These are phyloP conservation scores for Colinus virginianus DNA, from an alignment of 2,113 vertebrate genomes.

Conservation along the genomic window DNA sequence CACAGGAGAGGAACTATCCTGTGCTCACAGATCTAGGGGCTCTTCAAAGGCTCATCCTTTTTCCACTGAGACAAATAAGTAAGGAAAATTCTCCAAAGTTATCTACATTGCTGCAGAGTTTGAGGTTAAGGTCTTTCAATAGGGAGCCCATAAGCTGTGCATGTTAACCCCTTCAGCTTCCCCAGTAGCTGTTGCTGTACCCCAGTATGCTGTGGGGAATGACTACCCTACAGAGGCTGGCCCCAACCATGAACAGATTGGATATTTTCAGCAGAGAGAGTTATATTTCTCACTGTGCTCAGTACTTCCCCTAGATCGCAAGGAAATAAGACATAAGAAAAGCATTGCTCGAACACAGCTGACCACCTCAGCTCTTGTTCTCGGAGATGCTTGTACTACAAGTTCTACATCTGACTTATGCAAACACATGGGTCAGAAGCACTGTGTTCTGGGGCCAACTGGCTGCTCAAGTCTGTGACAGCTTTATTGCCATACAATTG, in stretches of 20 bases:
- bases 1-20: not conserved
- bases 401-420: not conserved
- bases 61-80: not conserved
- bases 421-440: not conserved
- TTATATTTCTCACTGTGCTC: not conserved
- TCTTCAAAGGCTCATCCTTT: not conserved
- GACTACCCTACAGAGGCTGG: accelerated
- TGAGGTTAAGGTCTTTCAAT: not conserved
- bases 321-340: not conserved
- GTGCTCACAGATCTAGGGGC: not conserved
- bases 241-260: accelerated
- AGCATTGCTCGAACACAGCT: not conserved
- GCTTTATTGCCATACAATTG: conserved; percentile 26
- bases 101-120: not conserved
- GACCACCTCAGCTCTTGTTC: accelerated
- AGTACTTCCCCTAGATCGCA: not conserved
- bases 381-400: not conserved
- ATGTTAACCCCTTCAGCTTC: not conserved
- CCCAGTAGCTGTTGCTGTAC: not conserved
- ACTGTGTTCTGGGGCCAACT: not conserved
- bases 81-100: not conserved
- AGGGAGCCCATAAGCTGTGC: not conserved
- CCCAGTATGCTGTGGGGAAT: not conserved
- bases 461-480: conserved; percentile 22
- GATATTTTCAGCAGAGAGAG: not conserved